phyloP scores from a whole-genome alignment of 2,797 vertebrate genomes.

The Pelochelys cantorii region DNA sequence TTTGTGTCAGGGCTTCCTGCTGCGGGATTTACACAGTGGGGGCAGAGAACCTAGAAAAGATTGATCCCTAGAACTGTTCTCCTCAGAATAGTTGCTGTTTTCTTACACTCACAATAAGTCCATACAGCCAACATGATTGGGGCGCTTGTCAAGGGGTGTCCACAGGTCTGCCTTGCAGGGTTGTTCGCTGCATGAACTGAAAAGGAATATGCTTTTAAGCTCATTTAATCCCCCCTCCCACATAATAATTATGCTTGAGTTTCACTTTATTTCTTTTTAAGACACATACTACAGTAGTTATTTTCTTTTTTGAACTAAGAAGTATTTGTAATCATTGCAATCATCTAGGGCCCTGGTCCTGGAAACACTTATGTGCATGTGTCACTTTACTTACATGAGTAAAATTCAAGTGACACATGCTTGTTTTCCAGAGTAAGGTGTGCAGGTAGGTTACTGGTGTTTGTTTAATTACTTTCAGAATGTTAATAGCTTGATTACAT shows the following conservation, averaged over 20 bases:
- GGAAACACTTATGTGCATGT: not conserved
- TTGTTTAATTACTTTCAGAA: not conserved
- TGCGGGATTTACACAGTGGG: slow-evolving; percentile 3
- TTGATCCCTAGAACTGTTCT: slow-evolving; percentile 29
- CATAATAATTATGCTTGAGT: not conserved
- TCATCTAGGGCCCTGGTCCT: not conserved
- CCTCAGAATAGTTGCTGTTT: slow-evolving; percentile 47
- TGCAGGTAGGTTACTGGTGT: fast-evolving
- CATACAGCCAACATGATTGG: not conserved
- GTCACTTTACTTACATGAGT: not conserved
- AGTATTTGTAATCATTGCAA: not conserved
- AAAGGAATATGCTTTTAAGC: not conserved
- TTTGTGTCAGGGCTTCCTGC: not conserved
- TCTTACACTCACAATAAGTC: slow-evolving; percentile 24
- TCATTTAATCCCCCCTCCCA: not conserved
- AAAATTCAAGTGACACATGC: fast-evolving
- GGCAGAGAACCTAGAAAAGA: not conserved
- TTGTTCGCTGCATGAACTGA: not conserved
- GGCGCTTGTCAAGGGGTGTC: not conserved
- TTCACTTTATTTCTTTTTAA: not conserved
- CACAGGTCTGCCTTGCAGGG: slow-evolving; percentile 17
- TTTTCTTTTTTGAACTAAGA: slow-evolving; percentile 18
- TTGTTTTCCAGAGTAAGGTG: not conserved
- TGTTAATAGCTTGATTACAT: not conserved
- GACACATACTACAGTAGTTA: not conserved